Conservation (phyloP, 2,113 vertebrate species). For the Petrocephalus zakoni region DNA sequence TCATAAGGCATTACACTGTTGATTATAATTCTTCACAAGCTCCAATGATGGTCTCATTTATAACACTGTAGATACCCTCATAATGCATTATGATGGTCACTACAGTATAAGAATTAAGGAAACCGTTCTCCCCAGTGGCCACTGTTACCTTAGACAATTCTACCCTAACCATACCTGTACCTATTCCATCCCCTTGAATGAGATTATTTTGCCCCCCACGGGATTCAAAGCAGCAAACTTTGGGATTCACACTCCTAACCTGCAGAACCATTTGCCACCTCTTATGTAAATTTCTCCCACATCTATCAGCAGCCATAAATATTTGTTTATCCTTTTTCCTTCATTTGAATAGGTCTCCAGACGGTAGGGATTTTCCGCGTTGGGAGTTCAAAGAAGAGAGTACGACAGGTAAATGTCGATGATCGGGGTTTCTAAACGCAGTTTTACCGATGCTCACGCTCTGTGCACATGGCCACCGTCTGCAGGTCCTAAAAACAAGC, state of each 20-base stretch:
- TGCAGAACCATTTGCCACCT: not conserved
- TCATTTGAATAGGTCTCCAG: constrained; percentile 70
- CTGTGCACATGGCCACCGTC: not conserved
- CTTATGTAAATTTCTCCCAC: not conserved
- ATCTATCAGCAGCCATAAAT: not conserved
- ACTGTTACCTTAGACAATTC: too few species aligned
- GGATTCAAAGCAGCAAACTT: not conserved
- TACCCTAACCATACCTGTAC: too few species aligned
- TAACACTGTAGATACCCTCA: not conserved
- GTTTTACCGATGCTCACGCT: not conserved
- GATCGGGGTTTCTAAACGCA: not conserved
- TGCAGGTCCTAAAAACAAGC: not conserved
- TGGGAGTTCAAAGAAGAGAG: constrained; percentile 96
- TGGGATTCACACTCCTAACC: not conserved
- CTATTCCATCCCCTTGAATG: too few species aligned
- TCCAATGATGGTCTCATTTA: not conserved
- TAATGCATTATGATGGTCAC: not conserved
- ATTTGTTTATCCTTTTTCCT: not conserved
- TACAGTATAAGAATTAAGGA: not conserved
- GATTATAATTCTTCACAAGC: not conserved
- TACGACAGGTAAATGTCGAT: constrained; percentile 78
- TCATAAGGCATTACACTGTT: not conserved
- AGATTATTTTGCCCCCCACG: not conserved
- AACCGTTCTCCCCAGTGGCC: not conserved
- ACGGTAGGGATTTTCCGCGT: constrained; percentile 97